phyloP scores from a whole-genome alignment of 2,888 invertebrate species.

The Torymus texanus region DNA sequence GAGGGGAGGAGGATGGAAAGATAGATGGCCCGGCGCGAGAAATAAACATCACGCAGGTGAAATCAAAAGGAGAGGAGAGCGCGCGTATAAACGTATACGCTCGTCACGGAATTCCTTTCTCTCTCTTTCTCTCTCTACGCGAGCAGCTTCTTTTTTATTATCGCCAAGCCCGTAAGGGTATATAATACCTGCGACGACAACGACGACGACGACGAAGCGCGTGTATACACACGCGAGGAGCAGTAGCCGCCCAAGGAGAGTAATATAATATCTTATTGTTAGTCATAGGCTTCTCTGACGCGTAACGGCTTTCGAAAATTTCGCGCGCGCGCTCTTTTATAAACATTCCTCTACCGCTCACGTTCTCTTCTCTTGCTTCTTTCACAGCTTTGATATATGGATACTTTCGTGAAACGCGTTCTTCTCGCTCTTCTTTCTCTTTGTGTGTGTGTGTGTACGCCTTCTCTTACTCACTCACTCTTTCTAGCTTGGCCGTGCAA shows the following conservation, averaged over 20 bases:
- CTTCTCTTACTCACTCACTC: too few relatives aligned
- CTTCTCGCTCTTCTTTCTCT: constrained; percentile 12
- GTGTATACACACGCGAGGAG: too few relatives aligned
- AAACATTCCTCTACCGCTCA: constrained; percentile 24
- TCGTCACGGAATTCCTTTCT: constrained; percentile 8
- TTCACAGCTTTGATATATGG: constrained; percentile 29
- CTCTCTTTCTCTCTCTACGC: neutral
- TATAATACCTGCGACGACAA: neutral
- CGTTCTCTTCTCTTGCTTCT: neutral
- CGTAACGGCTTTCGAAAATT: constrained; percentile 41
- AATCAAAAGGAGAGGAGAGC: neutral
- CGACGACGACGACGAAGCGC: too few relatives aligned
- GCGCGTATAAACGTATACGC: neutral
- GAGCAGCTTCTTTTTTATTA: constrained; percentile 9
- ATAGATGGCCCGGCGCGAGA: neutral
- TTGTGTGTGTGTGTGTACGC: neutral
- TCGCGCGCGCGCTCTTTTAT: constrained; percentile 26
- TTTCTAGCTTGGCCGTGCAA: neutral
- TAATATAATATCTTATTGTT: constrained; percentile 44
- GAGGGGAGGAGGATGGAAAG: neutral
- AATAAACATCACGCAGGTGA: neutral
- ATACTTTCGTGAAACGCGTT: constrained; percentile 22
- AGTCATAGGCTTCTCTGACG: constrained; percentile 29
- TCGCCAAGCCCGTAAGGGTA: neutral
- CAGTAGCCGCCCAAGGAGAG: neutral